A percentile compares a stretch with the other conserved stretches of the same genome.
Evolutionary conservation across 2,888 invertebrate species (phyloP).

Genomic region (Cephus sareptanus): DNA sequence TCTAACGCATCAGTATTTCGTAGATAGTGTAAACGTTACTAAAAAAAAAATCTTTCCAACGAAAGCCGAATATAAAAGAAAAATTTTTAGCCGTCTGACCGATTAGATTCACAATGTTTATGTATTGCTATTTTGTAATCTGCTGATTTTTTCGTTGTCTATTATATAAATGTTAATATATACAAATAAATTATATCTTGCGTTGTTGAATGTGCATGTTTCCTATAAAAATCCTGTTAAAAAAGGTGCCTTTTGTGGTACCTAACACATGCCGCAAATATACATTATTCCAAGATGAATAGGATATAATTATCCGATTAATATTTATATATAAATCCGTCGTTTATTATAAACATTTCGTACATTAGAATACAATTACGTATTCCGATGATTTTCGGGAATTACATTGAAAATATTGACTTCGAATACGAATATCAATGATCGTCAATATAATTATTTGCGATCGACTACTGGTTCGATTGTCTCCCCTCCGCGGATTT

Average conservation of each 20-base stretch:
- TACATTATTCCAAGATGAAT: not conserved
- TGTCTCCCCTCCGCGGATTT: slow-evolving; percentile 96
- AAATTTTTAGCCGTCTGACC: not conserved
- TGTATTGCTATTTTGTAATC: not conserved
- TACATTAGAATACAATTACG: not conserved
- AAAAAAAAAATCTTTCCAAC: not conserved
- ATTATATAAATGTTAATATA: not conserved
- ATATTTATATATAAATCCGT: not conserved
- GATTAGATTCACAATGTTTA: not conserved
- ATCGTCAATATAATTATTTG: slow-evolving; percentile 36
- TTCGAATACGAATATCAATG: not conserved
- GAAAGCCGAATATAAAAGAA: not conserved
- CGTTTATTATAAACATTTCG: slow-evolving; percentile 12
- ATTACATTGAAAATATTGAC: slow-evolving; percentile 1
- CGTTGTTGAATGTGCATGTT: not conserved
- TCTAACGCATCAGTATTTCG: not conserved
- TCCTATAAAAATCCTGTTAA: not conserved
- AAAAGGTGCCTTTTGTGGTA: too few species aligned
- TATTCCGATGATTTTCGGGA: not conserved
- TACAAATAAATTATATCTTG: not conserved
- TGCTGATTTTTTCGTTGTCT: not conserved
- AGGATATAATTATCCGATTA: not conserved
- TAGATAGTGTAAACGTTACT: not conserved
- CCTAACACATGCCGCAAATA: not conserved
- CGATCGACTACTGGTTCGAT: slow-evolving; percentile 82